Evolutionary conservation across 2,888 invertebrate genomes (phyloP).

Genomic region (Scaptomyza cyrtandrae): DNA sequence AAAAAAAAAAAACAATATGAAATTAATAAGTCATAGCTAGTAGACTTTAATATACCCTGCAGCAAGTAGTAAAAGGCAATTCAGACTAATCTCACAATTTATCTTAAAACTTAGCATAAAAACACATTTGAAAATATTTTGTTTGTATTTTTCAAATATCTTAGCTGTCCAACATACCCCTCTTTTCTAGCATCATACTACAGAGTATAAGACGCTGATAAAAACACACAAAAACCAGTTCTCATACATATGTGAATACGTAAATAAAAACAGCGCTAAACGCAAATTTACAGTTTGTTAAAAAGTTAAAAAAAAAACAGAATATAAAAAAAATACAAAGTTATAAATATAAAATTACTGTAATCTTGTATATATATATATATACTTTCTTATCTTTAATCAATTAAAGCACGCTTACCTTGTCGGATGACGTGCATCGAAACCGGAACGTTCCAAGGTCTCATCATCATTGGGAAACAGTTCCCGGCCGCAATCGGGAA

Average conservation of each 20-base stretch:
- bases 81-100: too few species aligned
- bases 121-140: too few species aligned
- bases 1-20: conserved; percentile 11
- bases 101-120: too few species aligned
- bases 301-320: background rate
- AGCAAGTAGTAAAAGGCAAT: background rate
- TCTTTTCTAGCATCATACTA: background rate
- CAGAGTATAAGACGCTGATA: conserved; percentile 30
- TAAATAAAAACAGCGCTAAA: conserved; percentile 17
- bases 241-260: conserved; percentile 7
- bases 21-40: too few species aligned
- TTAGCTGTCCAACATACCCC: too few species aligned
- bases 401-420: conserved; percentile 62
- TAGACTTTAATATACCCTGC: conserved; percentile 24
- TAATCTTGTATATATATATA: too few species aligned
- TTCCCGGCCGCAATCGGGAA: conserved; percentile 81
- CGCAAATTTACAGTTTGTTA: conserved; percentile 11
- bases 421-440: conserved; percentile 81
- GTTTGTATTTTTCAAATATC: too few species aligned
- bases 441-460: conserved; percentile 73
- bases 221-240: conserved; percentile 44
- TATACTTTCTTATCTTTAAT: conserved; percentile 5
- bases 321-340: background rate
- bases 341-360: background rate
- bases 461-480: conserved; percentile 72